These are phyloP conservation scores for Glaucidium brasilianum DNA, from an alignment of 2,113 vertebrate species.

Conservation along the genomic window DNA sequence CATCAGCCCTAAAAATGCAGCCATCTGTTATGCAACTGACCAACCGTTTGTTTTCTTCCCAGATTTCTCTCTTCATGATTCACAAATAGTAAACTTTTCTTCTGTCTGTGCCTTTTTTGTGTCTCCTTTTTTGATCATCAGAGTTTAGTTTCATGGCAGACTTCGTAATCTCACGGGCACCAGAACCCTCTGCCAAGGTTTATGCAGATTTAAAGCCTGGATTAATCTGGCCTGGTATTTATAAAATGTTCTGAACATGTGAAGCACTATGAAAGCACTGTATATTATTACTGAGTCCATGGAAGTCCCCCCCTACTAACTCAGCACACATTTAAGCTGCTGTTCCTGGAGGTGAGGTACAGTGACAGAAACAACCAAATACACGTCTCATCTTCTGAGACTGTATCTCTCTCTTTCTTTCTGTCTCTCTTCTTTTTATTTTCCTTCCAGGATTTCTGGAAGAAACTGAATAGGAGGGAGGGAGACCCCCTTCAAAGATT, in stretches of 20 bases:
- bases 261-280: background rate
- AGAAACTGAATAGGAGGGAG: background rate
- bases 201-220: conserved; percentile 59
- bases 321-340: background rate
- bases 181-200: conserved; percentile 33
- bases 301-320: background rate
- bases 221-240: conserved; percentile 24
- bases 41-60: background rate
- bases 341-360: background rate
- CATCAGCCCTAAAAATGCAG: background rate
- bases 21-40: background rate
- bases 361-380: background rate
- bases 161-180: conserved; percentile 25
- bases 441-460: background rate
- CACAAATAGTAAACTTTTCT: background rate
- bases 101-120: background rate
- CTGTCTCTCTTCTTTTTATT: fast-evolving
- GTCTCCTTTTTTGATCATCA: background rate
- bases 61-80: background rate
- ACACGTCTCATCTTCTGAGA: background rate
- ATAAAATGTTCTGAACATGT: conserved; percentile 14
- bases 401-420: background rate
- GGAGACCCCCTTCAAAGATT: conserved; percentile 22
- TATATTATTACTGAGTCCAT: background rate
- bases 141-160: background rate